These are phyloP conservation scores for Galerucella nymphaeae DNA, from an alignment of 2,888 invertebrate species.

Conservation along the genomic window DNA sequence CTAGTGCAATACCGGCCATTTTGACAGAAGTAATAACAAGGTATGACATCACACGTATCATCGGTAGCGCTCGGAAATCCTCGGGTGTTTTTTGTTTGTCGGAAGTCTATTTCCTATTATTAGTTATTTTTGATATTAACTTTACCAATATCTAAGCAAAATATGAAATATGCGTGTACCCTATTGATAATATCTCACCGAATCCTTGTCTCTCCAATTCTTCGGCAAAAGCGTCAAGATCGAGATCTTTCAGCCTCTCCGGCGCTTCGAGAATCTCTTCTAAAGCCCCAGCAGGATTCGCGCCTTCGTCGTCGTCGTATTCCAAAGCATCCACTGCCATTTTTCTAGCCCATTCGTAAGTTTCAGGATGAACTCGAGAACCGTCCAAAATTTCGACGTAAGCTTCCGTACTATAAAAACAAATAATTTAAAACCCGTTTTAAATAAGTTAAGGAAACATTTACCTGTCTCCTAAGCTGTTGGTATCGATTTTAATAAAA, in stretches of 20 bases:
- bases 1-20: too few species aligned
- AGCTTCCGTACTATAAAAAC: slow-evolving; percentile 79
- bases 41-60: too few species aligned
- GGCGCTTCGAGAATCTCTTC: slow-evolving; percentile 98
- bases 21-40: too few species aligned
- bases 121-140: too few species aligned
- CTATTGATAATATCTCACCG: slow-evolving; percentile 66
- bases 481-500: slow-evolving; percentile 98
- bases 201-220: slow-evolving; percentile 89
- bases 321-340: slow-evolving; percentile 99
- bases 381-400: slow-evolving; percentile 97
- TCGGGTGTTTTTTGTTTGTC: too few species aligned
- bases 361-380: slow-evolving; percentile 98
- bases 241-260: slow-evolving; percentile 92
- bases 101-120: too few species aligned
- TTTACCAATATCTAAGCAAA: too few species aligned
- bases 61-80: too few species aligned
- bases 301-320: slow-evolving; percentile 97
- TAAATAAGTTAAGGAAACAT: not conserved
- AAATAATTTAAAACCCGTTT: not conserved
- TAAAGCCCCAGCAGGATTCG: slow-evolving; percentile 95
- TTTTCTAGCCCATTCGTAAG: slow-evolving; percentile 99
- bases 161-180: too few species aligned
- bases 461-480: slow-evolving; percentile 85
- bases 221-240: slow-evolving; percentile 98